Evolutionary conservation across 2,888 invertebrate species (phyloP).

Genomic region (Pecten maximus): DNA sequence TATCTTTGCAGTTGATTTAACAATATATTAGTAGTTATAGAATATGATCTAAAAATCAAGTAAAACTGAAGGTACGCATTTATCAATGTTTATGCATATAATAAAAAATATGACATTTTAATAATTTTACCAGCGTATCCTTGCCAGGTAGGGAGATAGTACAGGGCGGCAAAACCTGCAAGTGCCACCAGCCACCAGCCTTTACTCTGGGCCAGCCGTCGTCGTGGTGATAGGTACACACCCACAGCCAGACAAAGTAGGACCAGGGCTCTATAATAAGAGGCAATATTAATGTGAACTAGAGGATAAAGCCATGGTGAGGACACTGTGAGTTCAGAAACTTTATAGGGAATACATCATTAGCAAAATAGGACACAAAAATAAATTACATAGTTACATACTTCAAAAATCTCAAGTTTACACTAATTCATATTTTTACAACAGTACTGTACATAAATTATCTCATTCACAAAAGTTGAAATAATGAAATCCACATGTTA

Average conservation of each 20-base stretch:
- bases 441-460: too few species aligned
- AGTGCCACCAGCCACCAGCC: slow-evolving; percentile 77
- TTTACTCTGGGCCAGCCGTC: slow-evolving; percentile 62
- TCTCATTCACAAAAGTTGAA: not conserved
- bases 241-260: slow-evolving; percentile 72
- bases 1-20: too few species aligned
- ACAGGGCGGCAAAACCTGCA: slow-evolving; percentile 69
- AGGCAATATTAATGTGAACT: not conserved
- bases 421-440: too few species aligned
- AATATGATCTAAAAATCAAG: too few species aligned
- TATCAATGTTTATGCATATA: too few species aligned
- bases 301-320: not conserved
- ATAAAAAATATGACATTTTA: not conserved
- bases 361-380: not conserved
- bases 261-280: slow-evolving; percentile 70
- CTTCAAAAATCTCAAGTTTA: too few species aligned
- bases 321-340: not conserved
- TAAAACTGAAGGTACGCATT: too few species aligned
- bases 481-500: not conserved
- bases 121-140: slow-evolving; percentile 79
- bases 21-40: too few species aligned
- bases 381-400: too few species aligned
- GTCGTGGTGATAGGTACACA: slow-evolving; percentile 66
- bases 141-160: slow-evolving; percentile 77
- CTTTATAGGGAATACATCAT: not conserved